Conservation (phyloP, 2,113 vertebrate species). For the Caracal caracal region DNA sequence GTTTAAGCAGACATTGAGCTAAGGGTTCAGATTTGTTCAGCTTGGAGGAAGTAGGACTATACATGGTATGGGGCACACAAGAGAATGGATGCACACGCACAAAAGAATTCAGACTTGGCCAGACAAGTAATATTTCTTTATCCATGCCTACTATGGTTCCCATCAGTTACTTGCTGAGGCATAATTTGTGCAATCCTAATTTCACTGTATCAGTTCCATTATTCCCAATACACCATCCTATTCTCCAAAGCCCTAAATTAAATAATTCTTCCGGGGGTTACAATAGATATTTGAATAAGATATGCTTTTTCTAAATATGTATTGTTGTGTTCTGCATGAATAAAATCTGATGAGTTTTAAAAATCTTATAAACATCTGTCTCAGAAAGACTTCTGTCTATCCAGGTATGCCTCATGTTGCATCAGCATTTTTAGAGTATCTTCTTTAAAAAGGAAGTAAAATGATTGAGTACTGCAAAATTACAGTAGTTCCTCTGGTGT, state of each 20-base stretch:
- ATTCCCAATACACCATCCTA: background rate
- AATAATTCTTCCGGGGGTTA: background rate
- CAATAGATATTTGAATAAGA: background rate
- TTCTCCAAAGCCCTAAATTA: background rate
- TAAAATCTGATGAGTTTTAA: background rate
- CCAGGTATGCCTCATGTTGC: background rate
- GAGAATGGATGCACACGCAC: background rate
- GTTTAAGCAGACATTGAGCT: background rate
- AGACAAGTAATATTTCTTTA: background rate
- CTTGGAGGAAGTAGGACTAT: background rate
- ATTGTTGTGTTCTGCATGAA: background rate
- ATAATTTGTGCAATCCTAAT: background rate
- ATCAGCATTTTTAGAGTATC: background rate
- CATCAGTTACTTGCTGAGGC: background rate
- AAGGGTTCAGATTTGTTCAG: background rate
- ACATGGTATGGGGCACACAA: background rate
- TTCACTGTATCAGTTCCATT: background rate
- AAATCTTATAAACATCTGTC: background rate
- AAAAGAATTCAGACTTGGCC: background rate
- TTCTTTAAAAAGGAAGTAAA: background rate
- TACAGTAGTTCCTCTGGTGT: background rate
- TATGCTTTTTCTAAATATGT: background rate
- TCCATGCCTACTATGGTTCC: background rate
- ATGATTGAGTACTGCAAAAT: background rate
- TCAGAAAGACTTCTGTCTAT: background rate